phyloP scores from a whole-genome alignment of 2,888 invertebrate species.

The Oxystoma pomonae region DNA sequence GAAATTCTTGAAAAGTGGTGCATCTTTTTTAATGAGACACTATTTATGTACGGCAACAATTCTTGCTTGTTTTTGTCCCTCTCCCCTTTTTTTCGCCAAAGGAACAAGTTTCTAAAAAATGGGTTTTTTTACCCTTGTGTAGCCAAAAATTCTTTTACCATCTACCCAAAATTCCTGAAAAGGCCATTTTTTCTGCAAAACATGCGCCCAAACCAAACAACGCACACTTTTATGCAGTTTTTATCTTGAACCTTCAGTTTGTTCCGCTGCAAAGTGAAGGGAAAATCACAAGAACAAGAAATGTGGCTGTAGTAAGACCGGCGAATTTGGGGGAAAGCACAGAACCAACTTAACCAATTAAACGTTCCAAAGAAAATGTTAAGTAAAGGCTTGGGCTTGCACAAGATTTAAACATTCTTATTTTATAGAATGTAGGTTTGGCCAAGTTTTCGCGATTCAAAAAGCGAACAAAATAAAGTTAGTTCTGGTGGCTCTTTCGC shows the following conservation, averaged over 20 bases:
- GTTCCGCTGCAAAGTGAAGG: constrained; percentile 25
- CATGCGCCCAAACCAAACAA: not conserved
- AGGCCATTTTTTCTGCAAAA: not conserved
- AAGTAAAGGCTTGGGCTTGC: not conserved
- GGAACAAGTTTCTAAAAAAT: too few species aligned
- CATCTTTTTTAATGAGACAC: too few species aligned
- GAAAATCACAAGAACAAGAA: constrained; percentile 25
- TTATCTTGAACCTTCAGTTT: not conserved
- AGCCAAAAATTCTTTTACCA: too few species aligned
- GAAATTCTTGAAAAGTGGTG: too few species aligned
- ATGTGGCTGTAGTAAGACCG: constrained; percentile 17
- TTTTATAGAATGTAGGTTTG: not conserved
- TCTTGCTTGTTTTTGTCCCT: too few species aligned
- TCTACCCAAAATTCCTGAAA: not conserved
- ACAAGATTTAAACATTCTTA: not conserved
- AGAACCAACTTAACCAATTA: too few species aligned
- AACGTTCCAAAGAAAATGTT: too few species aligned
- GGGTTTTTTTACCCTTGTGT: too few species aligned
- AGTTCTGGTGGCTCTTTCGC: not conserved
- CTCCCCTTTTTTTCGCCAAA: too few species aligned
- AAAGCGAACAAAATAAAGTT: not conserved
- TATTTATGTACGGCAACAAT: too few species aligned
- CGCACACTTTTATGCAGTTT: not conserved
- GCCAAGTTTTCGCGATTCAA: not conserved
- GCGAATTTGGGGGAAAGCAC: not conserved